Evolutionary conservation across 2,888 invertebrate genomes (phyloP).

Genomic region (Malthinus seriepunctatus): DNA sequence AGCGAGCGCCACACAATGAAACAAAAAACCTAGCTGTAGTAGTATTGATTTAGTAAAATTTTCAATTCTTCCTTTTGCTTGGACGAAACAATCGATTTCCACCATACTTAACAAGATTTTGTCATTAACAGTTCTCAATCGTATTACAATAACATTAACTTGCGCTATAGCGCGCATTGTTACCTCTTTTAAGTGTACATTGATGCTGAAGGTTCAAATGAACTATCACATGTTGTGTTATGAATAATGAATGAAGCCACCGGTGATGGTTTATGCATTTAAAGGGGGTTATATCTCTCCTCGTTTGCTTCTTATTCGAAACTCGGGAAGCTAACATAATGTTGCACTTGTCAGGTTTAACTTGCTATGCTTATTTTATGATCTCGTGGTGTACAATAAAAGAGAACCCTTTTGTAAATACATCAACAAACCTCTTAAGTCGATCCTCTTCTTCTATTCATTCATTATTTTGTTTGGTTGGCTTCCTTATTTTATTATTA

Average conservation of each 20-base stretch:
- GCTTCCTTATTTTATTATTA: no score
- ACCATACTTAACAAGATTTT: no score
- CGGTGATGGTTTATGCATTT: conserved; percentile 24
- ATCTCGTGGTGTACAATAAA: conserved; percentile 10
- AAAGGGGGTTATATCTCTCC: conserved; percentile 18
- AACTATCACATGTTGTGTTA: conserved; percentile 16
- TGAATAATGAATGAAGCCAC: conserved; percentile 25
- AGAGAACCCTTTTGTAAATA: conserved; percentile 7
- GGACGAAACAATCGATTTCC: no score
- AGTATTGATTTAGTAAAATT: no score
- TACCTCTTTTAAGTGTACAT: background rate
- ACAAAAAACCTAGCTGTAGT: no score
- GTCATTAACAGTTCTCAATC: no score
- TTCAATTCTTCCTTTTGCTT: no score
- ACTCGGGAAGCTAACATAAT: conserved; percentile 14
- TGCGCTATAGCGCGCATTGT: background rate
- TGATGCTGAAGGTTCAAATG: conserved; percentile 3
- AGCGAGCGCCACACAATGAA: no score
- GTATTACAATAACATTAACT: background rate
- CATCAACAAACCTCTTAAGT: background rate
- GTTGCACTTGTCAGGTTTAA: conserved; percentile 21
- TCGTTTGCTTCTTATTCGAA: conserved; percentile 12
- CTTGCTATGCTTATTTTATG: conserved; percentile 21
- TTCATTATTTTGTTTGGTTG: background rate
- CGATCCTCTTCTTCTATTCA: background rate